These are phyloP conservation scores for Sesia apiformis DNA, from an alignment of 2,888 invertebrate genomes.

Conservation along the genomic window DNA sequence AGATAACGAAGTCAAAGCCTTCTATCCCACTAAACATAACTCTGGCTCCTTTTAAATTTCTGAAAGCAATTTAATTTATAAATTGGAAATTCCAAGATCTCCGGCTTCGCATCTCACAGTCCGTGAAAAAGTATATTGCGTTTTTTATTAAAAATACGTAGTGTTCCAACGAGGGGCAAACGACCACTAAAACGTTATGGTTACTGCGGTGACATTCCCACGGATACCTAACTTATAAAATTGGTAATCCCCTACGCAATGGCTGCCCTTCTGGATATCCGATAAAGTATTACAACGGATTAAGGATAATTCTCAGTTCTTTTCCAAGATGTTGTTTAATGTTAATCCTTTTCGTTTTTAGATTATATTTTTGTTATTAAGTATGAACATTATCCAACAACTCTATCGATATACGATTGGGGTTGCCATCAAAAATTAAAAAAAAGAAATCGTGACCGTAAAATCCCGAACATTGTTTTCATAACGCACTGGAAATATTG, in stretches of 20 bases:
- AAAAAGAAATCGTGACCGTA: no score
- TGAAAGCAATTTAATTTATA: slow-evolving; percentile 36
- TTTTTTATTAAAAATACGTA: slow-evolving; percentile 66
- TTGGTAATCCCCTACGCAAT: slow-evolving; percentile 47
- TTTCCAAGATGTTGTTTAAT: slow-evolving; percentile 31
- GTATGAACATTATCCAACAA: no score
- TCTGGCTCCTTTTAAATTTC: not conserved
- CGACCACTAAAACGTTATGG: slow-evolving; percentile 67
- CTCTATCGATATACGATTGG: no score
- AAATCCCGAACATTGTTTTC: no score
- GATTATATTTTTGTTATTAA: slow-evolving; percentile 16
- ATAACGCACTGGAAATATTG: no score
- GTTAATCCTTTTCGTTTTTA: slow-evolving; percentile 20
- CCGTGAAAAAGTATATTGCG: slow-evolving; percentile 59
- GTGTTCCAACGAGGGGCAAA: slow-evolving; percentile 63
- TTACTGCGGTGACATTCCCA: slow-evolving; percentile 66
- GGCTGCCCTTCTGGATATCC: slow-evolving; percentile 32
- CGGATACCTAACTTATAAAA: slow-evolving; percentile 67
- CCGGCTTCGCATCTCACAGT: slow-evolving; percentile 25
- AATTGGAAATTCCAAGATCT: slow-evolving; percentile 51
- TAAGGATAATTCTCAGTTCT: slow-evolving; percentile 37
- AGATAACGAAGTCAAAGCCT: no score
- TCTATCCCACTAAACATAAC: not conserved
- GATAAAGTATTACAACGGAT: slow-evolving; percentile 40
- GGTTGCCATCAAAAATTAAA: no score